phyloP scores from a whole-genome alignment of 2,797 vertebrate species.

The Phaenicophaeus curvirostris region DNA sequence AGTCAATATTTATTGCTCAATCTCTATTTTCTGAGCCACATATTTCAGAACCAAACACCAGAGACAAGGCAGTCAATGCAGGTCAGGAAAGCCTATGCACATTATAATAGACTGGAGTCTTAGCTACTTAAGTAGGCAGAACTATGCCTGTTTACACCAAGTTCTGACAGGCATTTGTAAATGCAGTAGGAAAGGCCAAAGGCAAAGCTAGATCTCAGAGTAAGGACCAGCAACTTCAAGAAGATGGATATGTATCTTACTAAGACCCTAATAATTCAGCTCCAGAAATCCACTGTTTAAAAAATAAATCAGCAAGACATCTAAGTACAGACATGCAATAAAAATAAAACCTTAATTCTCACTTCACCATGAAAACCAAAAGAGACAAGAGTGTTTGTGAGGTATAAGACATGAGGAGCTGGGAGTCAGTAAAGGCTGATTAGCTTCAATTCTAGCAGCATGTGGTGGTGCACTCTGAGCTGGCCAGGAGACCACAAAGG shows the following conservation, averaged over 20 bases:
- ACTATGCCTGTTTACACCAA: not conserved
- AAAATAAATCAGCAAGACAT: not conserved
- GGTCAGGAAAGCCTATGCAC: not conserved
- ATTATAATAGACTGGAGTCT: not conserved
- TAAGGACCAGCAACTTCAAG: not conserved
- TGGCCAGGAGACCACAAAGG: not conserved
- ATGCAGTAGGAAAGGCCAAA: not conserved
- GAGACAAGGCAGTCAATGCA: not conserved
- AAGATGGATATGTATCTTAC: not conserved
- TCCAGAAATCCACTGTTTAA: not conserved
- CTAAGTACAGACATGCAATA: not conserved
- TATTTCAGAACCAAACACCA: slow-evolving; percentile 16
- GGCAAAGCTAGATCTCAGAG: not conserved
- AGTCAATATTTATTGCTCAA: slow-evolving; percentile 45
- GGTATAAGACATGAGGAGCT: not conserved
- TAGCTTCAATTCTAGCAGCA: not conserved
- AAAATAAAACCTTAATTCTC: not conserved
- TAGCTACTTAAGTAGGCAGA: not conserved
- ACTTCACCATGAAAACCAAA: not conserved
- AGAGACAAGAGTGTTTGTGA: not conserved
- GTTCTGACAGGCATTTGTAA: not conserved
- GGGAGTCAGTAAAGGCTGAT: not conserved
- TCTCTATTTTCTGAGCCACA: not conserved
- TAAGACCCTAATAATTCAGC: not conserved
- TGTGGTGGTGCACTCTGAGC: not conserved